phyloP scores from a whole-genome alignment of 1,140 invertebrate genomes.

The Harpegnathos saltator region DNA sequence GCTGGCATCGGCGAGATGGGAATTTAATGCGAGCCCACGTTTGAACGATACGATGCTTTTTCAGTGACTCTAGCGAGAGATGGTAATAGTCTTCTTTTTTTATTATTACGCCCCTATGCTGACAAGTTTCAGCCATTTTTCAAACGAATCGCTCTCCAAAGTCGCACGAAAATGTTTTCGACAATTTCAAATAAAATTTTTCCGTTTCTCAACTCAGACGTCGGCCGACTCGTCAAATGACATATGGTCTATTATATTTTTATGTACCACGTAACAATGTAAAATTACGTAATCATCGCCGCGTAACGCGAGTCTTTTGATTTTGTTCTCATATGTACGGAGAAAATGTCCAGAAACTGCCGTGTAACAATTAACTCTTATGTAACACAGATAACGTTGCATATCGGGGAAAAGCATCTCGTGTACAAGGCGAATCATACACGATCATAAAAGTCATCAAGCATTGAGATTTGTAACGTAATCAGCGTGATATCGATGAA shows the following conservation, averaged over 20 bases:
- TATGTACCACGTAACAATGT: not conserved
- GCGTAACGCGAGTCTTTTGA: not conserved
- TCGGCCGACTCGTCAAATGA: not conserved
- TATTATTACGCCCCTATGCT: constrained; percentile 39
- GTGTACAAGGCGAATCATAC: too few species aligned
- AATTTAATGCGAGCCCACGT: constrained; percentile 57
- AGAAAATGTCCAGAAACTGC: not conserved
- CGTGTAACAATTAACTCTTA: not conserved
- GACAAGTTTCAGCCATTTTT: constrained; percentile 55
- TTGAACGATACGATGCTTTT: constrained; percentile 60
- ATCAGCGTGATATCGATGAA: too few species aligned
- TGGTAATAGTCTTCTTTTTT: constrained; percentile 56
- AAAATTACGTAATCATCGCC: constrained; percentile 11
- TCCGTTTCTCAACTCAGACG: constrained; percentile 8
- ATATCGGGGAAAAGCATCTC: too few species aligned
- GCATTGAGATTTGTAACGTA: too few species aligned
- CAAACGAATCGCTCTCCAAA: constrained; percentile 17
- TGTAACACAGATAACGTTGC: too few species aligned
- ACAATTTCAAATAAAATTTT: constrained; percentile 33
- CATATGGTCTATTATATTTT: constrained; percentile 12
- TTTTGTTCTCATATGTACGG: not conserved
- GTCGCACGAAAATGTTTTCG: constrained; percentile 21
- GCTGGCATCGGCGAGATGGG: constrained; percentile 54
- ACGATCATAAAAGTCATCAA: too few species aligned
- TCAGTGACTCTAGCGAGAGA: constrained; percentile 34